Base-by-base conservation (phyloP, 2,113 vertebrate species). In the Nothoprocta perdicaria region DNA sequence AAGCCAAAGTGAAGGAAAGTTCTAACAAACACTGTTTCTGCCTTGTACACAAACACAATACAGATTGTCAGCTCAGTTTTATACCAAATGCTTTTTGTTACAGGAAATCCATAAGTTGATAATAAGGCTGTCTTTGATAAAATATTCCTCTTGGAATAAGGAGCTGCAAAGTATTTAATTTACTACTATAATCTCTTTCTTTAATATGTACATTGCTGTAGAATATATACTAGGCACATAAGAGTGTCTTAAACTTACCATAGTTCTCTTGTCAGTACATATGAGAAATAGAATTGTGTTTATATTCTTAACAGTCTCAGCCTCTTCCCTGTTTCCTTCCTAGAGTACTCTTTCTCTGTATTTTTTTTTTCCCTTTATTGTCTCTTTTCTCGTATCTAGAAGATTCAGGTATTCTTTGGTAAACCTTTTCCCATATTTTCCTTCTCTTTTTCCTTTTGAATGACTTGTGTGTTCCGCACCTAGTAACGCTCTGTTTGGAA, bases 361-460 rank as follows among this genome's bases (percentile, higher is more conserved):
- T 97, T 95, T 96, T 89, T 90, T 90, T 95, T 96, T 89, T 90
- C 74, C 95, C 84, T 97, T 96, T 97, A 95, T 93, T 96, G 91
- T 97, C 83, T 97, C 87, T 97, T 96, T 98, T 96, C 79, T 80
- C 97, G 96, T 98, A 92, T 96, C 96, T 98, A 97, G 97, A 98
- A 98, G 97, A 97, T 88, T 96, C 98, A 97, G 97, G 97, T 98
- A 98, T 97, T 98, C 14, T 24, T 90, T 96, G 96, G 94, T 96
- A 95, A 93, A 92, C 58, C 78, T 86, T 86, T 73, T 26, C 27
- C 38, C 12, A 10, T 9, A 78, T 78, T 85, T 71, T 91, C 33
- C 10, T 71, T 57, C 40, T n/a, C 8, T 72, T 75, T 80, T 82
- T 61, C 29, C 61, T 90, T 86, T 92, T 91, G 84, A 81, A 79